Evolutionary conservation across 2,797 vertebrate genomes (phyloP).

Genomic region (Ctenopoma kingsleyae): DNA sequence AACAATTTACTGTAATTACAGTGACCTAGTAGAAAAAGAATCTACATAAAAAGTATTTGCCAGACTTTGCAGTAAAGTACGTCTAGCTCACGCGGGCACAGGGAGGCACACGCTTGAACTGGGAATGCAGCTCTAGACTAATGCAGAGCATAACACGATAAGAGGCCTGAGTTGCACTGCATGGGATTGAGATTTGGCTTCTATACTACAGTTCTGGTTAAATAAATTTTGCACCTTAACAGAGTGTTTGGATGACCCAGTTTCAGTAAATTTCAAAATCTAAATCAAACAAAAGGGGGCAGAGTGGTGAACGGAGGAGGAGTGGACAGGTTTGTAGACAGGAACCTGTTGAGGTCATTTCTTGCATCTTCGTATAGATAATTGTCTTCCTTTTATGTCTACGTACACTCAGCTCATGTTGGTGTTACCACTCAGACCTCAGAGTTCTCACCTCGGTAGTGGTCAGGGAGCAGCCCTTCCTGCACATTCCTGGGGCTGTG

Average conservation of each 20-base stretch:
- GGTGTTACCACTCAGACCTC: constrained; percentile 70
- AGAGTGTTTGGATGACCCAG: constrained; percentile 81
- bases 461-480: constrained; percentile 81
- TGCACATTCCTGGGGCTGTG: constrained; percentile 81
- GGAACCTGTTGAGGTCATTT: constrained; percentile 39
- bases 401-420: constrained; percentile 36
- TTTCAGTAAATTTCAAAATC: constrained; percentile 76
- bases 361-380: constrained; percentile 51
- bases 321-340: constrained; percentile 5
- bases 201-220: constrained; percentile 62
- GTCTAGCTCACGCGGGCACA: constrained; percentile 23
- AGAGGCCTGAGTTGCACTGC: constrained; percentile 50
- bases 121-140: constrained; percentile 44
- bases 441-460: constrained; percentile 77
- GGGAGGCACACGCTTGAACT: constrained; percentile 38
- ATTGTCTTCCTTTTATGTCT: neutral
- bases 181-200: constrained; percentile 62
- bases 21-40: constrained; percentile 25
- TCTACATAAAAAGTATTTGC: constrained; percentile 24
- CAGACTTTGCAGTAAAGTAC: constrained; percentile 10
- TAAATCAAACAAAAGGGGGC: constrained; percentile 67
- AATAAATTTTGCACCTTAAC: constrained; percentile 77
- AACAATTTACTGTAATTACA: constrained; percentile 4
- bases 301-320: constrained; percentile 30
- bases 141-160: constrained; percentile 69